These are phyloP conservation scores for Ariopsis seemanni DNA, from an alignment of 2,113 vertebrate species.

Conservation along the genomic window DNA sequence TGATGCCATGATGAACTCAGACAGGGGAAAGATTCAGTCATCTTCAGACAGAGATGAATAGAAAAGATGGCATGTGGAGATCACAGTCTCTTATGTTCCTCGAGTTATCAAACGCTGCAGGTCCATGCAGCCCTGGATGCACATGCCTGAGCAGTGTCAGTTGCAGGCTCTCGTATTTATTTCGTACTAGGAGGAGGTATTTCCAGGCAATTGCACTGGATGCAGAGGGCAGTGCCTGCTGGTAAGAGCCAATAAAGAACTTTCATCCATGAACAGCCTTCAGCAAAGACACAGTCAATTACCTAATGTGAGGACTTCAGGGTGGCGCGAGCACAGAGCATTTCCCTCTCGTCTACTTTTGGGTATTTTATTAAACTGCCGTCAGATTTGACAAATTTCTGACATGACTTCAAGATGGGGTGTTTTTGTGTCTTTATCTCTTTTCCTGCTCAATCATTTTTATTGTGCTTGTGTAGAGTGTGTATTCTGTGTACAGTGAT, in stretches of 20 bases:
- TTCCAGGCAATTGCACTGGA: constrained; percentile 77
- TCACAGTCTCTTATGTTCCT: background rate
- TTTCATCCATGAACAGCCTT: constrained; percentile 82
- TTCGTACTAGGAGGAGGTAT: constrained; percentile 59
- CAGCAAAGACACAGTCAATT: constrained; percentile 82
- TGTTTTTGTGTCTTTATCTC: constrained; percentile 49
- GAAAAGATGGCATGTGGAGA: background rate
- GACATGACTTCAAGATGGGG: constrained; percentile 64
- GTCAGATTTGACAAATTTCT: constrained; percentile 80
- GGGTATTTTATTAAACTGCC: constrained; percentile 78
- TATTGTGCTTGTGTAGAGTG: background rate
- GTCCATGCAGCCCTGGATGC: background rate
- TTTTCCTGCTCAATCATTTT: background rate
- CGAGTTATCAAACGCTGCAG: background rate
- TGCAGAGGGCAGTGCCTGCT: constrained; percentile 72
- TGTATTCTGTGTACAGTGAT: background rate
- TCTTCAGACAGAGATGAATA: background rate
- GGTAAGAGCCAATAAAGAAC: constrained; percentile 79
- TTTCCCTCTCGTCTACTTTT: constrained; percentile 74
- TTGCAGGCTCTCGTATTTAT: constrained; percentile 56
- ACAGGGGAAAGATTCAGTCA: background rate
- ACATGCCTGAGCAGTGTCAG: constrained; percentile 38
- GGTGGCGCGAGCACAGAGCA: constrained; percentile 66
- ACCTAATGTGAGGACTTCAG: constrained; percentile 69
- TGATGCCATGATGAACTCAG: constrained; percentile 1